Conservation (phyloP, 2,113 vertebrate genomes). For the Lasiurus cinereus region DNA sequence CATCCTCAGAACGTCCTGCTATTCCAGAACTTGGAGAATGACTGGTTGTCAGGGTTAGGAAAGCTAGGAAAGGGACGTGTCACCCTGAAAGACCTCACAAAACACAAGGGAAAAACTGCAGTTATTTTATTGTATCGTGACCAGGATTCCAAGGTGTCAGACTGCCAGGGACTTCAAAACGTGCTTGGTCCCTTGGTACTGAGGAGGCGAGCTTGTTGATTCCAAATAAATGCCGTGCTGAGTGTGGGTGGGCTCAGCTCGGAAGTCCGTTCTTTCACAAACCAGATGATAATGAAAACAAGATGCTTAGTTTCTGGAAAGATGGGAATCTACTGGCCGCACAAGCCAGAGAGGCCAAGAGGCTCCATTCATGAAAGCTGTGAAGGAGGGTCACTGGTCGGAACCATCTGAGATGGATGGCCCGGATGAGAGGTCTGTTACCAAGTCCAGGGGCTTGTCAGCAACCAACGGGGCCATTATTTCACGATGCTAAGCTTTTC, state of each 20-base stretch:
- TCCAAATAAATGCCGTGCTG: not conserved
- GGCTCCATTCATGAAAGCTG: not conserved
- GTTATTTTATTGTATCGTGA: not conserved
- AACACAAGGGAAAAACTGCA: not conserved
- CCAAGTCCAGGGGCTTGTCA: constrained; percentile 8
- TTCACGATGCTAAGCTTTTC: constrained; percentile 35
- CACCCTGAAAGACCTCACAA: not conserved
- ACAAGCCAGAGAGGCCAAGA: not conserved
- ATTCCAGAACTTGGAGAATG: not conserved
- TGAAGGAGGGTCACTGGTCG: not conserved
- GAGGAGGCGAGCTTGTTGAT: not conserved
- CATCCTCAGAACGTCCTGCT: not conserved
- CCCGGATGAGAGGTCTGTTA: not conserved
- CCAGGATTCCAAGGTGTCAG: not conserved
- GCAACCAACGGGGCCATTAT: not conserved
- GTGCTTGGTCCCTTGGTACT: not conserved
- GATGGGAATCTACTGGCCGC: not conserved
- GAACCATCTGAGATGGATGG: not conserved
- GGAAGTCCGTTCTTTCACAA: not conserved
- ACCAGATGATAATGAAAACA: constrained; percentile 3
- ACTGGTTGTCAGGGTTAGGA: not conserved
- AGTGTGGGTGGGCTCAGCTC: not conserved
- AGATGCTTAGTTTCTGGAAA: not conserved
- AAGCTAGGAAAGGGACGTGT: not conserved
- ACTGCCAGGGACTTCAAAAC: not conserved